Evolutionary conservation across 2,797 vertebrate species (phyloP), one percentile per base, ranked within the genome.

Genomic region (Apogon talboti): DNA sequence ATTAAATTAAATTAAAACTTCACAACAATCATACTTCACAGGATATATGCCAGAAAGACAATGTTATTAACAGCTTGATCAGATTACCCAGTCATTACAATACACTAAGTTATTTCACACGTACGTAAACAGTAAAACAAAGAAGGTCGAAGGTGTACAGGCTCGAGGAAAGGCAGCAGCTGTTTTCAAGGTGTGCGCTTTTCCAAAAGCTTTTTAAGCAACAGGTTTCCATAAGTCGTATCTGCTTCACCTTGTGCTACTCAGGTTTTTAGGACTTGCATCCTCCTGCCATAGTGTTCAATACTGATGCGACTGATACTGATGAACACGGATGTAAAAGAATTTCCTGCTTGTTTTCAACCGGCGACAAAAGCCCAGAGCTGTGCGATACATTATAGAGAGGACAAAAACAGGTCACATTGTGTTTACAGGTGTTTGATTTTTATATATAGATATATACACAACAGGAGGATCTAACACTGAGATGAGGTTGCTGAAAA

Each of bases 61-160:
- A 92, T 88, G 93, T 92, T 92, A 94, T 94, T 93, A 89, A 87
- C 91, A 83, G 79, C 87, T 91, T 91, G 92, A 86, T 92, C 91
- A 87, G 92, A 90, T 83, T 55, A 87, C 84, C 78, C 82, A 83
- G 49, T 80, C 72, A 76, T 87, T 82, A 83, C 62, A 63, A 65
- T 77, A 87, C 82, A 86, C 56, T 52, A 71, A 74, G 84, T 86
- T 87, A 89, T 82, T 79, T 77, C 77, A 91, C 80, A 82, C 63
- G 12, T 59, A 90, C 58, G 84, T 88, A 91, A 93, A 93, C 91
- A 81, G 58, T 42, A 42, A 42, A 83, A 53, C 56, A 57, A 79
- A 81, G 60, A 86, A 75, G 71, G 82, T 79, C 63, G 66, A 64
- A 61, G 66, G 79, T 14, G 16, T 3, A 16, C 3, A 58, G 65